Base-by-base conservation (phyloP, 2,888 invertebrate species). In the Stenotaenia linearis region DNA sequence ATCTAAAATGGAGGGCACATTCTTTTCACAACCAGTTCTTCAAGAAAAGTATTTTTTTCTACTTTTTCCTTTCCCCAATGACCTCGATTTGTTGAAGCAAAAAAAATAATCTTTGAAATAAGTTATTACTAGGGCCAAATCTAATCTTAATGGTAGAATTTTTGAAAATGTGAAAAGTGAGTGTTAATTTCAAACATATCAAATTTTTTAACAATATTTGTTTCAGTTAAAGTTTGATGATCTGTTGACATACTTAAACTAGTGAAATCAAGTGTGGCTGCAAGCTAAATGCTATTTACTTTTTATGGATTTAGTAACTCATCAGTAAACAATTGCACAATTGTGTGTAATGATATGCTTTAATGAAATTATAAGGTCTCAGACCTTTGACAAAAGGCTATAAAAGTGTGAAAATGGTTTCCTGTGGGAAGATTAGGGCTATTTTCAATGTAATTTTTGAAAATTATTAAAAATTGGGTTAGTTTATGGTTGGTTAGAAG, bases 341-440 rank as follows among this genome's bases (percentile, higher is more conserved):
- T 69, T 69, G 69, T 69, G 69, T 69, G 23, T 69, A 69, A 69
- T 69, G 69, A 69, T 69, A 69, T 28, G n/a, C 25, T 28, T 69
- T 28, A 25, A 15, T 69, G 0, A 50, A 18, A 50, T 50, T 18
- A 50, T 50, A 50, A 18, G 69, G 69, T 69, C 28, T 25, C 5
- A 69, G 28, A 69, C 69, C 28, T 25, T 12, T 69, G 3, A 25
- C 25, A 69, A 69, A 69, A 69, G 25, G 23, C 18, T n/a, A 45
- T 15, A 45, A 45, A 50, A 3, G n/a, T 15, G n/a, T 15, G n/a
- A 40, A 40, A 9, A 0, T 40, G n/a, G 15, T 4, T 40, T 40
- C 40, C 40, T 40, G 12, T 40, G 40, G 40, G 40, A 40, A 40
- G 40, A 40, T 40, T 40, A n/a, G n/a, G n/a, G n/a, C n/a, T n/a